Percentiles rank a stretch among this genome's conserved stretches.
These are phyloP conservation scores for Zaprionus kolodkinae DNA, from an alignment of 1,140 invertebrate genomes.

Conservation along the genomic window DNA sequence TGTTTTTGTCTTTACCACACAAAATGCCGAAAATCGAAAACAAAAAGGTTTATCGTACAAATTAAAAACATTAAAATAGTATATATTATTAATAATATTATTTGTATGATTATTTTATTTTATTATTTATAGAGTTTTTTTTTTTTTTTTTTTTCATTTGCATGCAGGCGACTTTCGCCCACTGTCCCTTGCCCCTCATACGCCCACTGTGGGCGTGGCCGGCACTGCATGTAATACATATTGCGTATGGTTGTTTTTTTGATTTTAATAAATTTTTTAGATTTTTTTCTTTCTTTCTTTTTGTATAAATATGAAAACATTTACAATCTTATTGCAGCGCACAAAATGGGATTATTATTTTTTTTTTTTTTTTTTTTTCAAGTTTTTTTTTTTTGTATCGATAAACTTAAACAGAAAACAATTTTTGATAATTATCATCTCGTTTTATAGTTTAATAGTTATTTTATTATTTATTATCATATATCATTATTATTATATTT, in stretches of 20 bases:
- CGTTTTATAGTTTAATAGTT: constrained; percentile 50
- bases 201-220: constrained; percentile 32
- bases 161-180: constrained; percentile 25
- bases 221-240: constrained; percentile 52
- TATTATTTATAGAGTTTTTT: constrained; percentile 35
- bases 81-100: constrained; percentile 36
- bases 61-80: constrained; percentile 54
- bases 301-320: constrained; percentile 77
- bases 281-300: constrained; percentile 30
- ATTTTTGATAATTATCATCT: constrained; percentile 16
- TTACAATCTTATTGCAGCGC: constrained; percentile 81
- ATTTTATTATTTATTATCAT: constrained; percentile 50
- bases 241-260: constrained; percentile 30
- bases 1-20: constrained; percentile 58
- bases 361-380: constrained; percentile 30
- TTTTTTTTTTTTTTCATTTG: constrained; percentile 6
- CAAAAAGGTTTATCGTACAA: constrained; percentile 40
- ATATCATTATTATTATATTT: constrained; percentile 57
- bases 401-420: constrained; percentile 76
- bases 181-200: not conserved
- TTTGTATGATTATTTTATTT: constrained; percentile 25
- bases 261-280: constrained; percentile 14
- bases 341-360: constrained; percentile 45
- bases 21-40: constrained; percentile 45
- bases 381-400: constrained; percentile 39